Evolutionary conservation across 2,113 vertebrate genomes (phyloP).

Genomic region (Scolopax mira): DNA sequence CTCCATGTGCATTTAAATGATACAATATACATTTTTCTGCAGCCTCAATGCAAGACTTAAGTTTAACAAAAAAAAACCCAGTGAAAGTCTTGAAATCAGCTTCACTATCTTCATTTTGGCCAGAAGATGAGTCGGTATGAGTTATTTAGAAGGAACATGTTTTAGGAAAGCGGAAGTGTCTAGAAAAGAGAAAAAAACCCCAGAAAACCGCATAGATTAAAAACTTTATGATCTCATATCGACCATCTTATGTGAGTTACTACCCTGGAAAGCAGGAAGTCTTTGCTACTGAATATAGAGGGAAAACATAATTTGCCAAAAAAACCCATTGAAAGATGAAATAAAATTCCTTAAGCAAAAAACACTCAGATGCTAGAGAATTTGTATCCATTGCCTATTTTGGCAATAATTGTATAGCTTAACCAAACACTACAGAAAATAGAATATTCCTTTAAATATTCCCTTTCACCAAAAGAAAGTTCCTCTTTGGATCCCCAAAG

Average conservation of each 20-base stretch:
- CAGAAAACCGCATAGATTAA: neutral
- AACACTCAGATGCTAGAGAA: neutral
- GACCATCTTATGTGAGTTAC: neutral
- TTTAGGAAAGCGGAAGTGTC: neutral
- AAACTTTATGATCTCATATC: constrained; percentile 25
- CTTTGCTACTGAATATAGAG: neutral
- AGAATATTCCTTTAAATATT: neutral
- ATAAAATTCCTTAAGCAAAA: neutral
- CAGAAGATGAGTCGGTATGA: neutral
- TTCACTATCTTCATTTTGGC: neutral
- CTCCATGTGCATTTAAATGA: neutral
- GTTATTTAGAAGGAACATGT: neutral
- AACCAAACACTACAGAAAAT: neutral
- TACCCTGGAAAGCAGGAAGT: neutral
- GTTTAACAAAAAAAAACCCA: neutral
- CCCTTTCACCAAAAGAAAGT: neutral
- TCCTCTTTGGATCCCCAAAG: neutral
- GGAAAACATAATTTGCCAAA: neutral
- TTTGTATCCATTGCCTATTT: neutral
- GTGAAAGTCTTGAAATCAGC: neutral
- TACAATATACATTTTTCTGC: neutral
- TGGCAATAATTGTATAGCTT: neutral
- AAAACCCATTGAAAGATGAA: neutral
- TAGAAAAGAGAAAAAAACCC: neutral
- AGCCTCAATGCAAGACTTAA: neutral